Evolutionary conservation across 2,113 vertebrate species (phyloP), one percentile per base, ranked within the genome.

Genomic region (Sinosuthora webbiana): DNA sequence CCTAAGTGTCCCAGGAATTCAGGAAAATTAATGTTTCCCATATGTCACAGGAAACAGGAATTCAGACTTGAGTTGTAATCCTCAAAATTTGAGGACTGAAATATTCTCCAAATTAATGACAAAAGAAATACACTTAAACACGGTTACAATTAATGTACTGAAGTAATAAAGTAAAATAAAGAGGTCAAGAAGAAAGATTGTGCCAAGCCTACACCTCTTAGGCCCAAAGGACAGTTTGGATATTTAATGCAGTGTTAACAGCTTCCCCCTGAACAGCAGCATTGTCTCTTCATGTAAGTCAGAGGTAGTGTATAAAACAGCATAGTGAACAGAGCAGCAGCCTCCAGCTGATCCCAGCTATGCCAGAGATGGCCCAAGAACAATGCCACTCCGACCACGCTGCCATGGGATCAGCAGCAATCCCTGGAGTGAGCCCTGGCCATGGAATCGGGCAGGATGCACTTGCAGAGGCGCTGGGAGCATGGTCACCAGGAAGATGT

Each of bases 251-350:
- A 75, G 60, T 6, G 1, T 24, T 37, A 76, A 60, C 45, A 91
- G 49, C 31, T 83, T 88, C 22, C 25, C 16, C 49, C 52, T 76
- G 37, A 78, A 93, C 3, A 2, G 28, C 19, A 56, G 37, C 13
- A 69, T 22, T 65, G 15, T 92, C 86, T 68, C 71, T 81, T 77
- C 89, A 88, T 87, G 57, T 84, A 56, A 62, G 41, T 60, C 78
- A 57, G 93, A 97, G 84, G 96, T 94, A 96, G 94, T 13, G 25
- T 82, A 64, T 65, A 19, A 62, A 95, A 31, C 37, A 93, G 60
- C 1, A 5, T 5, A 79, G 92, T 10, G 55, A 76, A n/a, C 24
- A 47, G 6, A 90, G 52, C 47, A 91, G 90, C 52, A 95, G 83
- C 69, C 62, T 78, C 60, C 83, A 91, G 76, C 81, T 78, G 82